Conservation (phyloP, 2,113 vertebrate genomes). For the Speoplatyrhinus poulsoni region DNA sequence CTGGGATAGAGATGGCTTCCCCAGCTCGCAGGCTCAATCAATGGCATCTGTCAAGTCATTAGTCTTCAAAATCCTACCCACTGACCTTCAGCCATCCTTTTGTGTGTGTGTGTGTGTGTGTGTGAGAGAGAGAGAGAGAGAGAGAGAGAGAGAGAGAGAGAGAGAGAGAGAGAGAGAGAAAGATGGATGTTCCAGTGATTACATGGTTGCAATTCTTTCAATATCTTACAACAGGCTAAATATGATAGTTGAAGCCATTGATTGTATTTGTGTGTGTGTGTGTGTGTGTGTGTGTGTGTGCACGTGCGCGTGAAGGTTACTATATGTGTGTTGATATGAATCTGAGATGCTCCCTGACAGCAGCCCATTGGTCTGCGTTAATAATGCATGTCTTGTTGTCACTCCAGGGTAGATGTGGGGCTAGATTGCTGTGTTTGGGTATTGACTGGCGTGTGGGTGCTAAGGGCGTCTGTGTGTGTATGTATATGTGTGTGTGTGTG, state of each 20-base stretch:
- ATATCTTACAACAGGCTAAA: slow-evolving; percentile 23
- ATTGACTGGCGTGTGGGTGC: slow-evolving; percentile 60
- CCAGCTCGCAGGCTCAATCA: slow-evolving; percentile 56
- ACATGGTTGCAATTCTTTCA: slow-evolving; percentile 20
- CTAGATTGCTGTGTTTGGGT: slow-evolving; percentile 61
- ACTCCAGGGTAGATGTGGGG: slow-evolving; percentile 54
- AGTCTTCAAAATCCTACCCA: slow-evolving; percentile 40
- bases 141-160: slow-evolving; percentile 3
- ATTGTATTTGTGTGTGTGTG: slow-evolving; percentile 27
- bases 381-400: slow-evolving; percentile 74
- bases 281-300: slow-evolving; percentile 28
- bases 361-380: slow-evolving; percentile 45
- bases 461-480: slow-evolving; percentile 21
- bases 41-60: slow-evolving; percentile 62
- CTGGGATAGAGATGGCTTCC: slow-evolving; percentile 42
- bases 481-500: slow-evolving; percentile 39
- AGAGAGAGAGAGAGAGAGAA: background rate
- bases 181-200: no score
- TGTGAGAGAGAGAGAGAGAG: slow-evolving; percentile 6
- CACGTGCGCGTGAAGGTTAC: slow-evolving; percentile 7
- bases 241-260: slow-evolving; percentile 19
- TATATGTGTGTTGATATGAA: slow-evolving; percentile 36
- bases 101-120: background rate
- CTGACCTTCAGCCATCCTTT: slow-evolving; percentile 51
- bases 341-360: slow-evolving; percentile 56